Percentiles rank a stretch among this genome's conserved stretches.
These are phyloP conservation scores for Machimus rusticus DNA, from an alignment of 2,888 invertebrate species.

Conservation along the genomic window DNA sequence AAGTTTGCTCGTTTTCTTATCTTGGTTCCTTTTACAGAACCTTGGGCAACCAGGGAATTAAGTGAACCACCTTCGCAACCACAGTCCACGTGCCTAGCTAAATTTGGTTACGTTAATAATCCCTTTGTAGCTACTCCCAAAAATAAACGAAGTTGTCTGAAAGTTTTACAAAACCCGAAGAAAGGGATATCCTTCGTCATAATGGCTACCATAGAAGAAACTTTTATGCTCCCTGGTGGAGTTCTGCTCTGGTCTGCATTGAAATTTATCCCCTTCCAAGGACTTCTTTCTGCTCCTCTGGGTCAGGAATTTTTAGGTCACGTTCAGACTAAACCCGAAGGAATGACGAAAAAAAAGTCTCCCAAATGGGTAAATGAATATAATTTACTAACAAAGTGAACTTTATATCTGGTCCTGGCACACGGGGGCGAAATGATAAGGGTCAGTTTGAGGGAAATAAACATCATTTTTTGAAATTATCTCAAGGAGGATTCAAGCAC, in stretches of 20 bases:
- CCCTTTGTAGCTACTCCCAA: background rate
- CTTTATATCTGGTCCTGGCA: background rate
- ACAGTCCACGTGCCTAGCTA: background rate
- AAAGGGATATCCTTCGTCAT: background rate
- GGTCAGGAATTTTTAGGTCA: background rate
- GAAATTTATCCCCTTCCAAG: background rate
- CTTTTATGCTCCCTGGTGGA: background rate
- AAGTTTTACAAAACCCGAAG: background rate
- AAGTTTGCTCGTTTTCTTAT: background rate
- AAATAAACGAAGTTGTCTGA: background rate
- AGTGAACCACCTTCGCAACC: background rate
- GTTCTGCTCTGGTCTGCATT: background rate
- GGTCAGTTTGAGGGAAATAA: background rate
- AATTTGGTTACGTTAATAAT: background rate
- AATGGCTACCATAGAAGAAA: background rate
- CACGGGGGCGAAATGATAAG: background rate
- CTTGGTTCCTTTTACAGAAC: background rate
- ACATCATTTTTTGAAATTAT: background rate
- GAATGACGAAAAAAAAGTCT: background rate
- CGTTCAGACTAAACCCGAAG: background rate
- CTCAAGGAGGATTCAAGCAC: background rate
- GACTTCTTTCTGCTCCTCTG: background rate
- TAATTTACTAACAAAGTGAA: background rate
- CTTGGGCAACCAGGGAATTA: background rate
- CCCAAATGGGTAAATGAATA: background rate